phyloP scores from a whole-genome alignment of 1,140 invertebrate species.

The Trachymyrmex cornetzi region DNA sequence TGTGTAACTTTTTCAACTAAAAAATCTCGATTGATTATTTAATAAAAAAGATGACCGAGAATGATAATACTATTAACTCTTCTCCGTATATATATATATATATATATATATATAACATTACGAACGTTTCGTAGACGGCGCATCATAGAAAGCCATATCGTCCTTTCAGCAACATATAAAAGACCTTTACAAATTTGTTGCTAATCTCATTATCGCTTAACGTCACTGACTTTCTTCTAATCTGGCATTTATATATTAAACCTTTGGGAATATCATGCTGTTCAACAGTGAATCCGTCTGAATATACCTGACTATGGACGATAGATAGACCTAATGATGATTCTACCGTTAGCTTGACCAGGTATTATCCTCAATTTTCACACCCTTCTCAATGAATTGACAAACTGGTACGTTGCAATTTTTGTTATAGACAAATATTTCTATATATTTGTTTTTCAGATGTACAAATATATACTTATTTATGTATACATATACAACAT shows the following conservation, averaged over 20 bases:
- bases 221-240: slow-evolving; percentile 61
- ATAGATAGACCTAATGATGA: slow-evolving; percentile 76
- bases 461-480: neutral
- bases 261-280: slow-evolving; percentile 37
- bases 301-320: slow-evolving; percentile 74
- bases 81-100: no score
- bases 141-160: neutral
- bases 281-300: slow-evolving; percentile 62
- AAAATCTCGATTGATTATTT: neutral
- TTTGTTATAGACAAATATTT: slow-evolving; percentile 15
- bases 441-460: neutral
- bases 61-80: neutral
- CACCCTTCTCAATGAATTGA: slow-evolving; percentile 55
- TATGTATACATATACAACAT: neutral
- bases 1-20: neutral
- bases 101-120: no score
- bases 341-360: slow-evolving; percentile 77
- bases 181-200: slow-evolving; percentile 72
- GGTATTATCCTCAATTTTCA: slow-evolving; percentile 80
- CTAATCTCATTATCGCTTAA: slow-evolving; percentile 80
- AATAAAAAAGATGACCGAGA: neutral
- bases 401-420: slow-evolving; percentile 28
- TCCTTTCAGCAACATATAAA: slow-evolving; percentile 35
- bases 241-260: slow-evolving; percentile 54
- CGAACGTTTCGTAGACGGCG: neutral